A percentile compares a stretch with the other conserved stretches of the same genome.
These are phyloP conservation scores for Cardiocondyla obscurior DNA, from an alignment of 1,140 invertebrate species.

Conservation along the genomic window DNA sequence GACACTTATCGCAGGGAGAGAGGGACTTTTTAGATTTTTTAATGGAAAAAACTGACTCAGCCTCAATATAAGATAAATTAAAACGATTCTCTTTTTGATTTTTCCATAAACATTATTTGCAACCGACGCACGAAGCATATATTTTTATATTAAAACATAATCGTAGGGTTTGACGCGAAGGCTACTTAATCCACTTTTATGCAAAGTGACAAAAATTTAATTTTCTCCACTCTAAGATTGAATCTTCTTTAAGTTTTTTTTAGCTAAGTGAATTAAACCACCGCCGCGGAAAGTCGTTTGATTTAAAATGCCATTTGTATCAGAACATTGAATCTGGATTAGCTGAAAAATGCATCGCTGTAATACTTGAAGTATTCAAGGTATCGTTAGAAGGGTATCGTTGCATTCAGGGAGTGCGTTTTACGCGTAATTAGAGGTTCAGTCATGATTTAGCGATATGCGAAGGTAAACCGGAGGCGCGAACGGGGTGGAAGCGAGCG, in stretches of 20 bases:
- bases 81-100: neutral
- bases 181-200: neutral
- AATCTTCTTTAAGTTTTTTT: neutral
- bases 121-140: neutral
- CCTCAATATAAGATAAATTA: slow-evolving; percentile 8
- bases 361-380: neutral
- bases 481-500: neutral
- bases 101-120: neutral
- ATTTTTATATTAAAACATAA: neutral
- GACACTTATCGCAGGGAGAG: neutral
- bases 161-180: neutral
- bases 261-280: neutral
- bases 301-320: neutral
- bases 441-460: slow-evolving; percentile 8
- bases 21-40: neutral
- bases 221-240: neutral
- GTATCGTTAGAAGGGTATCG: neutral
- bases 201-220: neutral
- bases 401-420: neutral
- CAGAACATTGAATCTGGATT: neutral
- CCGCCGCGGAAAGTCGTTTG: neutral
- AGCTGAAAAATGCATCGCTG: neutral
- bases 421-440: neutral
- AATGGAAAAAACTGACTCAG: neutral
- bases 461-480: neutral